Evolutionary conservation across 2,888 invertebrate species (phyloP).

Genomic region (Xylocampa areola): DNA sequence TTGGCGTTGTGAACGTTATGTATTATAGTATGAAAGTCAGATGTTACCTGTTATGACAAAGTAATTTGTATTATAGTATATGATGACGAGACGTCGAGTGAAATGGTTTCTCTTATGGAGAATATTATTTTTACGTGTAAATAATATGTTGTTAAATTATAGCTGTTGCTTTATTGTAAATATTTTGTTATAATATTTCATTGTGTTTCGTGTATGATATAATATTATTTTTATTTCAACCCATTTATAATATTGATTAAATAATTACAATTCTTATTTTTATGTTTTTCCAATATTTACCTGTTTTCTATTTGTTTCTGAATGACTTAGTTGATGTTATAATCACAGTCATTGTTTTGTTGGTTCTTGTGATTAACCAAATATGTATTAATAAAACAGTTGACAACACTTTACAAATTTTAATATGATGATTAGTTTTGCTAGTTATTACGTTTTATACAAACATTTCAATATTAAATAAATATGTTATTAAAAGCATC

Average conservation of each 20-base stretch:
- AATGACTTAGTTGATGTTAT: conserved; percentile 55
- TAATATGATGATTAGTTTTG: conserved; percentile 5
- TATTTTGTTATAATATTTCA: conserved; percentile 84
- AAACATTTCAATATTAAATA: background rate
- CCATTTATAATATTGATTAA: conserved; percentile 76
- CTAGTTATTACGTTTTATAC: conserved; percentile 1
- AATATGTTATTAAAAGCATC: background rate
- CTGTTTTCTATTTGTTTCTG: conserved; percentile 52
- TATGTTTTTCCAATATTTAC: conserved; percentile 59
- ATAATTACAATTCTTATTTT: conserved; percentile 68
- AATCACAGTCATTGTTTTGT: conserved; percentile 58
- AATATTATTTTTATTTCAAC: conserved; percentile 74
- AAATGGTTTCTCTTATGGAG: conserved; percentile 74
- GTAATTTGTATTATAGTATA: conserved; percentile 87
- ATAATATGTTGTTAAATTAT: conserved; percentile 88
- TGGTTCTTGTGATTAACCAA: conserved; percentile 7
- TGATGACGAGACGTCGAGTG: conserved; percentile 71
- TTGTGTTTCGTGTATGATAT: conserved; percentile 79
- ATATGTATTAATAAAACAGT: conserved; percentile 7
- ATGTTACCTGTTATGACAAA: conserved; percentile 90
- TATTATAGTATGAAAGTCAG: conserved; percentile 89
- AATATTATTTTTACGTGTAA: conserved; percentile 79
- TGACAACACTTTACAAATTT: conserved; percentile 5
- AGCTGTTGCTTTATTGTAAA: conserved; percentile 88
- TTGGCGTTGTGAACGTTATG: conserved; percentile 90